A percentile compares a stretch with the other conserved stretches of the same genome.
Conservation (phyloP, 1,140 invertebrate genomes). For the Hyles euphorbiae region DNA sequence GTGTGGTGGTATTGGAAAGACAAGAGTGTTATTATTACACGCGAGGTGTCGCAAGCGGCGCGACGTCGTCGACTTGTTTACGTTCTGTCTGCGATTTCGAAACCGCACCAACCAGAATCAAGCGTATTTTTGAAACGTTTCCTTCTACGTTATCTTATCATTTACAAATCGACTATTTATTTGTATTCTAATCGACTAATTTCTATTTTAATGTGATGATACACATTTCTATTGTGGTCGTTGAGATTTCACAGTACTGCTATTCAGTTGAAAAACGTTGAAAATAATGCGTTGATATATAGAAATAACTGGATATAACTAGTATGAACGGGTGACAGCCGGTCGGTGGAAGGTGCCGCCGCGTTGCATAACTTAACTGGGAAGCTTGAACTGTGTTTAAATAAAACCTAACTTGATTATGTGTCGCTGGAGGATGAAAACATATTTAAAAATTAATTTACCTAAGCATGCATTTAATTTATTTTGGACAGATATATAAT, state of each 20-base stretch:
- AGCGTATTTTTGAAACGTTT: conserved; percentile 18
- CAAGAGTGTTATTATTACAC: conserved; percentile 17
- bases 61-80: conserved; percentile 20
- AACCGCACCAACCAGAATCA: conserved; percentile 22
- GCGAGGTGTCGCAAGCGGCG: conserved; percentile 17
- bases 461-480: no score
- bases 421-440: conserved; percentile 10
- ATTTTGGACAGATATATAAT: no score
- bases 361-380: conserved; percentile 27
- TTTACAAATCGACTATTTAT: not conserved
- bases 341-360: conserved; percentile 31
- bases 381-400: conserved; percentile 19
- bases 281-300: conserved; percentile 35
- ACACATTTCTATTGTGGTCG: not conserved
- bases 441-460: not conserved
- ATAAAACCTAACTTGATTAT: conserved; percentile 20
- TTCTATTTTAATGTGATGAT: conserved; percentile 1
- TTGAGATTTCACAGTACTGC: not conserved
- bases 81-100: conserved; percentile 29
- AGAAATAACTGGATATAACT: conserved; percentile 45
- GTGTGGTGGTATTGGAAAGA: conserved; percentile 5
- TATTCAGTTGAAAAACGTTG: conserved; percentile 15
- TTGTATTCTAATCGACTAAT: not conserved
- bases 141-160: conserved; percentile 3
- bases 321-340: conserved; percentile 30